A percentile compares a stretch with the other conserved stretches of the same genome.
These are phyloP conservation scores for Eupithecia dodoneata DNA, from an alignment of 2,888 invertebrate genomes.

Conservation along the genomic window DNA sequence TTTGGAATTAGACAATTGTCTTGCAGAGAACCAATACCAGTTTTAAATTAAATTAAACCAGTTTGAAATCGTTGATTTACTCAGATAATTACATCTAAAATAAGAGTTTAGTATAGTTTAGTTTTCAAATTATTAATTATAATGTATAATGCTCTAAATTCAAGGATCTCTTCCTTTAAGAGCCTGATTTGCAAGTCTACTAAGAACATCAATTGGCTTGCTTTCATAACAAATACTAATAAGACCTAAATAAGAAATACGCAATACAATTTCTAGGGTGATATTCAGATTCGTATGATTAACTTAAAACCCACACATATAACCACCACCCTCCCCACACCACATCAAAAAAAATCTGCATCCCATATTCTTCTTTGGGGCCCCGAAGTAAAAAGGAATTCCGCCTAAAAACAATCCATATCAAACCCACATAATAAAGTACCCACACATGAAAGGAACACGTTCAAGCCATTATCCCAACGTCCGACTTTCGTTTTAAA, in stretches of 20 bases:
- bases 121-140: too few species aligned
- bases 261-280: not conserved
- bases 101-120: too few species aligned
- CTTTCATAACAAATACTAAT: not conserved
- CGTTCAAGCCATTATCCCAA: constrained; percentile 74
- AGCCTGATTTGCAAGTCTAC: not conserved
- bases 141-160: not conserved
- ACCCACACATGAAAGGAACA: constrained; percentile 57
- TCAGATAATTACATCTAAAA: too few species aligned
- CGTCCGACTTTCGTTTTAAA: constrained; percentile 79
- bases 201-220: not conserved
- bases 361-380: not conserved
- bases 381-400: constrained; percentile 30
- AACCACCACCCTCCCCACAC: not conserved
- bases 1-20: too few species aligned
- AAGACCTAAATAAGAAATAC: not conserved
- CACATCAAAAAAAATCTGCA: not conserved
- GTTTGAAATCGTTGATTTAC: too few species aligned
- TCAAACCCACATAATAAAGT: constrained; percentile 42
- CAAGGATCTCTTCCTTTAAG: not conserved
- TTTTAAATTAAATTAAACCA: too few species aligned
- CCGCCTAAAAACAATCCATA: constrained; percentile 39
- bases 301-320: not conserved
- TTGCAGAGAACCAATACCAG: too few species aligned
- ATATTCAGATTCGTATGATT: not conserved